Evolutionary conservation across 2,113 vertebrate species (phyloP).

Genomic region (Lepisosteus osseus): DNA sequence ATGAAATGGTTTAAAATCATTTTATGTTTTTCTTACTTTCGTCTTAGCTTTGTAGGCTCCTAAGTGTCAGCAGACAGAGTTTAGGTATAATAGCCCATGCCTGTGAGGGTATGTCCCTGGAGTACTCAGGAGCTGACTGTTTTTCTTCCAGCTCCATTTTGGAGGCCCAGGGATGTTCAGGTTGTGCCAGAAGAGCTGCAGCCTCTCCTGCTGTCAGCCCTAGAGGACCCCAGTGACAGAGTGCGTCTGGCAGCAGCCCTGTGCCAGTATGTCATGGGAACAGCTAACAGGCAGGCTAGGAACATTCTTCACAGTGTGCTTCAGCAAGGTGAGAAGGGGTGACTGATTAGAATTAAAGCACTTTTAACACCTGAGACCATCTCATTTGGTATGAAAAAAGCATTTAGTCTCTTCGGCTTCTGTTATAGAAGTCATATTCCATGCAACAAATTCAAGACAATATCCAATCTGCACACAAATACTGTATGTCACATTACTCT

Average conservation of each 20-base stretch:
- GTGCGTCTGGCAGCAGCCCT: slow-evolving; percentile 59
- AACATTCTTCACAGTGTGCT: slow-evolving; percentile 49
- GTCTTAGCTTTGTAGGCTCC: too few relatives aligned
- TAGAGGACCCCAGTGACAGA: slow-evolving; percentile 39
- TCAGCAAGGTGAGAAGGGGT: slow-evolving; percentile 10
- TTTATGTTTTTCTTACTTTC: too few relatives aligned
- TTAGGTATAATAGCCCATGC: too few relatives aligned
- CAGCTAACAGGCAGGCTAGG: slow-evolving; percentile 35
- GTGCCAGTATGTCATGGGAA: slow-evolving; percentile 45
- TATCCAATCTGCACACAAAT: too few relatives aligned
- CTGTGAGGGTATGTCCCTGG: too few relatives aligned
- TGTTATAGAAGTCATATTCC: too few relatives aligned
- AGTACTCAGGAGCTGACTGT: neutral
- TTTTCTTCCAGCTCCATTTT: neutral
- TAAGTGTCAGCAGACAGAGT: too few relatives aligned
- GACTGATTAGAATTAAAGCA: neutral
- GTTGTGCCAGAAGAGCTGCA: slow-evolving; percentile 45
- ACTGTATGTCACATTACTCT: too few relatives aligned
- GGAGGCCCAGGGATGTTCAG: slow-evolving; percentile 11
- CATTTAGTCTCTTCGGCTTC: too few relatives aligned
- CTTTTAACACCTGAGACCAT: neutral
- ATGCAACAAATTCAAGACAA: too few relatives aligned
- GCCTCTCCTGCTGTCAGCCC: slow-evolving; percentile 39
- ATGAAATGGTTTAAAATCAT: too few relatives aligned
- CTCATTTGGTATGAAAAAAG: neutral